These are phyloP conservation scores for Polypterus bichir DNA, from an alignment of 2,113 vertebrate species.

Conservation along the genomic window DNA sequence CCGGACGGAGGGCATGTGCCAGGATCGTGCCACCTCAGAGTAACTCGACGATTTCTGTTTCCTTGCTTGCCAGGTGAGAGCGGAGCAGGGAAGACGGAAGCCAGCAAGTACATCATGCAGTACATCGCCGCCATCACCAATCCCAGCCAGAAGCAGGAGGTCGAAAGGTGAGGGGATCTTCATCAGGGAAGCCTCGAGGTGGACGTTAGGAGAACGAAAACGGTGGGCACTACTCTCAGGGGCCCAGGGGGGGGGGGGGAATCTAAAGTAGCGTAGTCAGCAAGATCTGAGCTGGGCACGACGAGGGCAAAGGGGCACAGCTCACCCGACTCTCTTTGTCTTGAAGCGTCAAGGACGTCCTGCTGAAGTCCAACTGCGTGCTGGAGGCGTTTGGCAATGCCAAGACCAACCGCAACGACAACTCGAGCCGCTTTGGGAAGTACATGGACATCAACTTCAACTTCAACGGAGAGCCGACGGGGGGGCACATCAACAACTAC, in stretches of 20 bases:
- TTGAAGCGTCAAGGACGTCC: constrained; percentile 72
- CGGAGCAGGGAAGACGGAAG: constrained; percentile 84
- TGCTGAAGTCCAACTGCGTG: constrained; percentile 86
- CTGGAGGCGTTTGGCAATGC: constrained; percentile 88
- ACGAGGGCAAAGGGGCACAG: neutral
- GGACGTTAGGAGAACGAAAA: neutral
- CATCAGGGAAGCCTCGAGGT: neutral
- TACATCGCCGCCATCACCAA: constrained; percentile 89
- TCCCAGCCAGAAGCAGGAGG: constrained; percentile 67
- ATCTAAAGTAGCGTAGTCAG: no score
- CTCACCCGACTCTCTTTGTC: neutral
- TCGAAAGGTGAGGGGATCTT: constrained; percentile 65
- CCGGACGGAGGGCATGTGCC: no score
- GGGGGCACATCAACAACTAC: constrained; percentile 90
- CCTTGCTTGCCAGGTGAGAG: constrained; percentile 60
- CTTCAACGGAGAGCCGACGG: constrained; percentile 83
- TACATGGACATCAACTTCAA: constrained; percentile 98
- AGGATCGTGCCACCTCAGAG: no score
- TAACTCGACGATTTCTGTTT: no score
- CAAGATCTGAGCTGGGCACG: no score
- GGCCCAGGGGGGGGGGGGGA: no score
- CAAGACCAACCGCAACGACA: constrained; percentile 89
- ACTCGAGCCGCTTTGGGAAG: constrained; percentile 89
- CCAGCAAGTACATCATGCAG: constrained; percentile 90
- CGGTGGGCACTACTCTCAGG: no score